A percentile compares a stretch with the other conserved stretches of the same genome.
Conservation (phyloP, 2,113 vertebrate genomes). For the Periophthalmodon schlosseri region DNA sequence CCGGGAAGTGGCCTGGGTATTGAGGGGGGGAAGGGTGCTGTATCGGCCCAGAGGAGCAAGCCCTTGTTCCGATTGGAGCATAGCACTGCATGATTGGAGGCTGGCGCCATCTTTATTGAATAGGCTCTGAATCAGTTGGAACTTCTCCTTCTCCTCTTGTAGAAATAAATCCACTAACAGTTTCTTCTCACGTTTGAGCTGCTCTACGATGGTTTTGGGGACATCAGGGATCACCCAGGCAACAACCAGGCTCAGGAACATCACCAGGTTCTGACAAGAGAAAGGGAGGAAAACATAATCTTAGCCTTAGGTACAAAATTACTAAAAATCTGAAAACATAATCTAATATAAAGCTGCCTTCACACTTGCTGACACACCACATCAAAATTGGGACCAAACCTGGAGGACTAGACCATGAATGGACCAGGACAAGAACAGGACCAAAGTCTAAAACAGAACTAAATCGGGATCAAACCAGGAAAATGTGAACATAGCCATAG, state of each 20-base stretch:
- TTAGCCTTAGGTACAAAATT: too few relatives aligned
- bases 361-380: too few relatives aligned
- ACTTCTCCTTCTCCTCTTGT: conserved; percentile 88
- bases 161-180: conserved; percentile 92
- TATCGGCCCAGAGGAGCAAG: conserved; percentile 43
- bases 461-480: background rate
- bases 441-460: background rate
- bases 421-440: too few relatives aligned
- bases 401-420: too few relatives aligned
- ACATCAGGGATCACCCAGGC: conserved; percentile 97
- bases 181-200: conserved; percentile 92
- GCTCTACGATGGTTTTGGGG: conserved; percentile 92
- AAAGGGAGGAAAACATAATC: background rate
- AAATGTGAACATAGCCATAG: background rate
- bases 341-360: too few relatives aligned
- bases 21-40: conserved; percentile 63
- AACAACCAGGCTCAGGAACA: conserved; percentile 93
- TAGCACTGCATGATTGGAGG: conserved; percentile 7
- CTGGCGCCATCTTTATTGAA: conserved; percentile 68
- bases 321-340: too few relatives aligned
- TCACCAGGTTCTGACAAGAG: conserved; percentile 88
- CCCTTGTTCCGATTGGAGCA: conserved; percentile 11
- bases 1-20: conserved; percentile 15
- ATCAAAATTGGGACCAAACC: too few relatives aligned
- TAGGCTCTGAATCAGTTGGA: conserved; percentile 78